phyloP scores from a whole-genome alignment of 2,113 vertebrate genomes.

The Vulpes vulpes region DNA sequence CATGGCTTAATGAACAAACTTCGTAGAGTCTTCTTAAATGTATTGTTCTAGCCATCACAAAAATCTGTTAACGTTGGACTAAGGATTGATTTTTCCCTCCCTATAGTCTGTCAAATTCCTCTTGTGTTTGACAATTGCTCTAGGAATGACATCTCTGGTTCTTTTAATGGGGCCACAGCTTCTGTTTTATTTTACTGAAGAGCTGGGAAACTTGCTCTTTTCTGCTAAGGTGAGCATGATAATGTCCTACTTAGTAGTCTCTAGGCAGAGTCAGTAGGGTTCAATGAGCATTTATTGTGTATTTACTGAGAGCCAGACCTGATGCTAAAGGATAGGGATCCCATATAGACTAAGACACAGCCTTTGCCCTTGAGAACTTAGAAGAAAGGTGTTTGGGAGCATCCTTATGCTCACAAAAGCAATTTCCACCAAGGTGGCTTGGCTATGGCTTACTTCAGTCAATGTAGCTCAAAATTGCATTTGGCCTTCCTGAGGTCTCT shows the following conservation, averaged over 20 bases:
- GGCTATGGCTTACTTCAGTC: neutral
- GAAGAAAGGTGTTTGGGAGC: neutral
- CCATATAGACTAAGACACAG: neutral
- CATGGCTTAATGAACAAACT: neutral
- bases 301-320: neutral
- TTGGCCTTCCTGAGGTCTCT: slow-evolving; percentile 17
- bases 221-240: neutral
- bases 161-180: neutral
- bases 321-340: neutral
- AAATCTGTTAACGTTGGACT: neutral
- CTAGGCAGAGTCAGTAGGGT: neutral
- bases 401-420: neutral
- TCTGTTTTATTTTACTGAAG: neutral
- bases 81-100: slow-evolving; percentile 8
- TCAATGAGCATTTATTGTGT: neutral
- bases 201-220: neutral
- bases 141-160: neutral
- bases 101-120: neutral
- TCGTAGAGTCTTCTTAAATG: neutral
- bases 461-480: neutral
- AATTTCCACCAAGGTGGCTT: neutral
- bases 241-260: slow-evolving; percentile 7
- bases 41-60: neutral
- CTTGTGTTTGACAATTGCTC: neutral
- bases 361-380: neutral